Base-by-base conservation (phyloP, 2,888 invertebrate genomes). In the Tinea pellionella region DNA sequence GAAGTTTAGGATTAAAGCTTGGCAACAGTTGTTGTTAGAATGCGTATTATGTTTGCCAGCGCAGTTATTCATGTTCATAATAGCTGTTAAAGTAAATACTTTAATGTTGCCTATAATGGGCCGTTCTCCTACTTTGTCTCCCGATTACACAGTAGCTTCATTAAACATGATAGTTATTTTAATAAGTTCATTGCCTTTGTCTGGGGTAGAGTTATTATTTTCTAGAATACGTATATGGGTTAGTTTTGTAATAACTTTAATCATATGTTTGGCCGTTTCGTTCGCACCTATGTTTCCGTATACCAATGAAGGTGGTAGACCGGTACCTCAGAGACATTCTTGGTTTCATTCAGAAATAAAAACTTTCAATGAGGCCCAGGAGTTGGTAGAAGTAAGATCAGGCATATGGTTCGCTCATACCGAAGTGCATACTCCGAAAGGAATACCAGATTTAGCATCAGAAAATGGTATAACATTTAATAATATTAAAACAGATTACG, bases 351-450 rank as follows among this genome's bases (percentile, higher is more conserved):
- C 63, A 18, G 62, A 62, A 16, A 57, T 67, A 19, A 30, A 53
- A n/a, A 62, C 63, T 59, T 64, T 61, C 58, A 56, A 66, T 24
- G 62, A 61, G 43, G 47, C 15, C 9, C 51, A 59, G 8, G 19
- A 61, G 12, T 11, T 30, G 19, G 58, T 32, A 1, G 55, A 62
- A 11, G 41, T 32, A 2, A 62, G 62, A 18, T 59, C 62, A 4
- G 66, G 66, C n/a, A 63, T 65, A 30, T 66, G 65, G 59, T 41
- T 63, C n/a, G 65, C 64, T 15, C 63, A 57, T 24, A 61, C 61
- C 6, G 62, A 62, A 56, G 62, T 61, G 1, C 61, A 62, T 59
- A 60, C 61, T 9, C 62, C 62, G 19, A 29, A 16, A n/a, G 37
- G 43, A 16, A 43, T 60, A 11, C 60, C 61, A 7, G 16, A 42